Base-by-base conservation (phyloP, 2,888 invertebrate genomes). In the Caenorhabditis parvicauda region DNA sequence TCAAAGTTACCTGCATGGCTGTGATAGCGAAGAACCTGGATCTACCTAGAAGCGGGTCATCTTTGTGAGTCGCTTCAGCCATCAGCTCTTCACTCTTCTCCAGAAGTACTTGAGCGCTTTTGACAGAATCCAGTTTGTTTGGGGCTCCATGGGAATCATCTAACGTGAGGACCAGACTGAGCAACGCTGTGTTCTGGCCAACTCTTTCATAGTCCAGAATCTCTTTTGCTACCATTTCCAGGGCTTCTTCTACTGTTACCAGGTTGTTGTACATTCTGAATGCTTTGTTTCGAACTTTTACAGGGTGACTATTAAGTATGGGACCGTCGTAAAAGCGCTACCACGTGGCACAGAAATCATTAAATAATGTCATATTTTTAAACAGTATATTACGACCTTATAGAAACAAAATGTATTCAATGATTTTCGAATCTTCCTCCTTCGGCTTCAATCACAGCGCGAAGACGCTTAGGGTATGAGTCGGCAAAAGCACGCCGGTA, bases 151-250 rank as follows among this genome's bases (percentile, higher is more conserved):
- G n/a, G 52, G 41, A 37, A 47, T 41, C 37, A 58, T 32, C n/a
- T n/a, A 58, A 6, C 7, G 69, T 66, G 24, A 69, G 22, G 24
- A 69, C 47, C 5, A 63, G 48, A 5, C 32, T 27, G 46, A 69
- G 51, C 1, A 64, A 25, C 28, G 53, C 51, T 0, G 55, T 44
- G 52, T 65, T 46, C 37, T 46, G 41, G 21, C 60, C 56, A 24
- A 59, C 55, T 29, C 47, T 25, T 28, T 67, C 65, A 27, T 56
- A 52, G 21, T 56, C 57, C 5, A 70, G 41, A 17, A 65, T 53
- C 28, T 67, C 64, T 38, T 57, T 48, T 0, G 70, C 70, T 17
- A 72, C 50, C 29, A 70, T 22, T 42, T 67, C 64, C 19, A 70
- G 39, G 3, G 70, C 69, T 19, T 67, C 69, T 28, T 69, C 67